Evolutionary conservation across 2,888 invertebrate species (phyloP).

Genomic region (Alviniconcha strummeri): DNA sequence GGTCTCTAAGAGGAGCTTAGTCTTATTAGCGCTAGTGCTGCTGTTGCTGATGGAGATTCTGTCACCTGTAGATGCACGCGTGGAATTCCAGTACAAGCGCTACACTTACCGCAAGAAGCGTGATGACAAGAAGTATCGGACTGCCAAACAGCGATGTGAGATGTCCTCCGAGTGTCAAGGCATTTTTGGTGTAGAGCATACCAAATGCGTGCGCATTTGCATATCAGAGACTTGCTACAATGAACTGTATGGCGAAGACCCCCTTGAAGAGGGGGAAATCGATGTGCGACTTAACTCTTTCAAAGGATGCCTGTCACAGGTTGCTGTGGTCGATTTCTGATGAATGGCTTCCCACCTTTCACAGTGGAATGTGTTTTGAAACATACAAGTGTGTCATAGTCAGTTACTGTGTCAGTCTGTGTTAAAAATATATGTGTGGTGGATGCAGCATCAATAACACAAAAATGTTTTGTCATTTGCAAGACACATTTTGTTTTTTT

Average conservation of each 20-base stretch:
- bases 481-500: too few species aligned
- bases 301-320: constrained; percentile 68
- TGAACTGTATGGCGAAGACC: constrained; percentile 64
- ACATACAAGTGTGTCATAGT: too few species aligned
- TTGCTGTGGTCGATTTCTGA: constrained; percentile 27
- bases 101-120: constrained; percentile 45
- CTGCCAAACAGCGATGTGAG: constrained; percentile 62
- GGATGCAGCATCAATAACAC: too few species aligned
- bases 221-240: constrained; percentile 64
- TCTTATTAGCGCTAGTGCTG: too few species aligned
- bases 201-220: constrained; percentile 64
- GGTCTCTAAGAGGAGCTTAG: too few species aligned
- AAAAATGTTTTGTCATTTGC: too few species aligned
- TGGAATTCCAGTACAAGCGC: constrained; percentile 38
- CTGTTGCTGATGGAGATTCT: neutral
- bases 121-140: constrained; percentile 62
- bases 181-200: constrained; percentile 56
- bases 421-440: too few species aligned
- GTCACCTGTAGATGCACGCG: neutral
- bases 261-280: constrained; percentile 71
- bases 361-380: too few species aligned
- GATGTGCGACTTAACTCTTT: constrained; percentile 69
- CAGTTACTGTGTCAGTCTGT: too few species aligned
- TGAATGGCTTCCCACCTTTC: too few species aligned
- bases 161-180: constrained; percentile 59